Evolutionary conservation across 92 coral and sea anemone species (phyloP).

Genomic region (Heliopora coerulea): DNA sequence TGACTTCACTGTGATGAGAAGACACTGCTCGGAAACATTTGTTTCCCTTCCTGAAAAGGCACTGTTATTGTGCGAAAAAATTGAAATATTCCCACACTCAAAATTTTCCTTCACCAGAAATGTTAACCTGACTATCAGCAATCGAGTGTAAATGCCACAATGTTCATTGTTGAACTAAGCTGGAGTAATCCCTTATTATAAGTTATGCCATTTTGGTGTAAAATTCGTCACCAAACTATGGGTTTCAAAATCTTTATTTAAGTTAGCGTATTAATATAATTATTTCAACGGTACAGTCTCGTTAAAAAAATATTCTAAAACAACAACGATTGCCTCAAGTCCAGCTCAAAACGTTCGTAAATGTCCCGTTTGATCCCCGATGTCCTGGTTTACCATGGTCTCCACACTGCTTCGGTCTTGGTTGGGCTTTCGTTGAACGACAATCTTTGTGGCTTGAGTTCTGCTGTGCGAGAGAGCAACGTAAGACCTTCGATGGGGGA

Average conservation of each 20-base stretch:
- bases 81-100: too few relatives aligned
- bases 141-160: too few relatives aligned
- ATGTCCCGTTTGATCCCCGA: neutral
- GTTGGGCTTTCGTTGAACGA: neutral
- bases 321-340: constrained; percentile 7
- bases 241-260: constrained; percentile 14
- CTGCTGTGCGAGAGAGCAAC: constrained; percentile 23
- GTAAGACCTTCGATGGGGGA: constrained; percentile 32
- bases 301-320: neutral
- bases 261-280: constrained; percentile 1
- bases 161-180: too few relatives aligned
- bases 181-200: too few relatives aligned
- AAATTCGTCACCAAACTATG: neutral
- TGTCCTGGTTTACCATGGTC: constrained; percentile 31
- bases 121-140: too few relatives aligned
- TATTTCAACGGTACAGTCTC: neutral
- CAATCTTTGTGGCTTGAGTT: constrained; percentile 17
- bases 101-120: too few relatives aligned
- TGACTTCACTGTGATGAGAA: too few relatives aligned
- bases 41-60: too few relatives aligned
- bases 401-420: constrained; percentile 23
- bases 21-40: too few relatives aligned
- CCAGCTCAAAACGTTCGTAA: constrained; percentile 25
- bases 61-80: too few relatives aligned
- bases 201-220: too few relatives aligned